Base-by-base conservation (phyloP, 2,888 invertebrate species). In the Limnephilus marmoratus region DNA sequence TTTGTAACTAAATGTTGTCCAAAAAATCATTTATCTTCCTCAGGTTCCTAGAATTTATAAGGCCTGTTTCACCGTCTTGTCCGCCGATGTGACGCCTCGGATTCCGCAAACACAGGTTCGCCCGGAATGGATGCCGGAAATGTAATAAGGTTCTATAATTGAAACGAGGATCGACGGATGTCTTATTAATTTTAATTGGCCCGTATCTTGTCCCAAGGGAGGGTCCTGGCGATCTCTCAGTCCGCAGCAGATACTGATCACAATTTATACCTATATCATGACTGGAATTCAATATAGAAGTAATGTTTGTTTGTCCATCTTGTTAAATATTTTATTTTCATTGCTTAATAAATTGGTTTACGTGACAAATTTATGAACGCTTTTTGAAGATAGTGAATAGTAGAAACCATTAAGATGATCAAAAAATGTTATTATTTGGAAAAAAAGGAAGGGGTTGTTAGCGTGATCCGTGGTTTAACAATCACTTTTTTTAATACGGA, bases 131-230 rank as follows among this genome's bases (percentile, higher is more conserved):
- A 88, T 37, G 45, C 82, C 83, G 53, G 89, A 91, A 88, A 89
- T 82, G 91, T 89, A 85, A 83, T 91, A 88, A 89, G 81, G 80
- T 89, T 89, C 68, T 49, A 89, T 89, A 91, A 91, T 81, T 91
- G 82, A 91, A 91, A 87, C 41, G 68, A 89, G 41, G 68, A 89
- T 89, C 91, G 85, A 91, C 81, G 68, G 81, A 80, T 85, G 80
- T 91, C 87, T 82, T 83, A 89, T 91, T 91, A 49, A 80, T 91
- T 91, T 83, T 91, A 91, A 91, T 91, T 91, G 91, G 53, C 34
- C 18, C 13, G 9, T 37, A 90, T 80, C n/a, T 24, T 9, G 24
- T 68, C 68, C 41, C 29, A 86, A 45, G 18, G 29, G n/a, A n/a
- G 3, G 13, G 37, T 34, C 24, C 24, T 24, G 68, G 68, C 24